Conservation (phyloP, 2,888 invertebrate genomes). For the Podotricha telesiphe region DNA sequence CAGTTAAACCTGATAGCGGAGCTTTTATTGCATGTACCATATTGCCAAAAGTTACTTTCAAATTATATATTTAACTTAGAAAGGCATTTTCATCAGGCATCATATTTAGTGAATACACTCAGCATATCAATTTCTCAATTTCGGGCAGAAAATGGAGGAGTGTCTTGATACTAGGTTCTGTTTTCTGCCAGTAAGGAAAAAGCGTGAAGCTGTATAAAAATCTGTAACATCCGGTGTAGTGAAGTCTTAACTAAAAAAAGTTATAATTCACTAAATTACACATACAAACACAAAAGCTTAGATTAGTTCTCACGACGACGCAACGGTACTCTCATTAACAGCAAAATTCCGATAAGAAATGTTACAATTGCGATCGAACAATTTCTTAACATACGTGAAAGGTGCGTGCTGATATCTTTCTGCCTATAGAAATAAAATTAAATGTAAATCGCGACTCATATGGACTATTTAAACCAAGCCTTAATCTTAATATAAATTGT, state of each 20-base stretch:
- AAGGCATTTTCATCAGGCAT: too few species aligned
- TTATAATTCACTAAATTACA: too few species aligned
- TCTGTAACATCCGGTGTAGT: not conserved
- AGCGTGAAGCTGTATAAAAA: too few species aligned
- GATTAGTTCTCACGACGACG: not conserved
- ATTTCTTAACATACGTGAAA: slow-evolving; percentile 10
- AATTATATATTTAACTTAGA: not conserved
- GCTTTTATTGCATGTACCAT: too few species aligned
- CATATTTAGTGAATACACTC: not conserved
- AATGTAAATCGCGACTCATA: not conserved
- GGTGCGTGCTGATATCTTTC: slow-evolving; percentile 7
- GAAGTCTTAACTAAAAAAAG: too few species aligned
- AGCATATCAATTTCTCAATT: not conserved
- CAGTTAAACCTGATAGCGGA: too few species aligned
- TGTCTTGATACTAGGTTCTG: too few species aligned
- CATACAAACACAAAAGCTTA: too few species aligned
- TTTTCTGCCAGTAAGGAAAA: too few species aligned
- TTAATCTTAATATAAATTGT: too few species aligned
- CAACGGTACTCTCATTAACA: slow-evolving; percentile 6
- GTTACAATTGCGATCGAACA: slow-evolving; percentile 8
- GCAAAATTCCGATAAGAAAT: slow-evolving; percentile 6
- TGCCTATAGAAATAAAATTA: not conserved
- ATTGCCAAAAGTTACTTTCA: not conserved
- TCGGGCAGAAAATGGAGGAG: too few species aligned
- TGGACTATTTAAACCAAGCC: not conserved